Evolutionary conservation across 1,140 invertebrate genomes (phyloP).

Genomic region (Zaprionus africanus): DNA sequence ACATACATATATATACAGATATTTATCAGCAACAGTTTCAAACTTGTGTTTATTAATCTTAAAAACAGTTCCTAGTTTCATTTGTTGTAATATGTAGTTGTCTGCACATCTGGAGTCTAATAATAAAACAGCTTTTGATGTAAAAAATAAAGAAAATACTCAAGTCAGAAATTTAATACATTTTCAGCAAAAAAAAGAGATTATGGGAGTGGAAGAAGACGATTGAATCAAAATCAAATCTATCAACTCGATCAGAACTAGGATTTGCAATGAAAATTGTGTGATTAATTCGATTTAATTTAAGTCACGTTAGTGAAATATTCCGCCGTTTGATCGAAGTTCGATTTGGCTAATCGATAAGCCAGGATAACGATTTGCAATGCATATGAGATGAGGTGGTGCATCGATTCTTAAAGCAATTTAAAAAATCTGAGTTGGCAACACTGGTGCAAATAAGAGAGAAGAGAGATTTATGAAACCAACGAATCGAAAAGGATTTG

Average conservation of each 20-base stretch:
- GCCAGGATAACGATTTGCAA: no score
- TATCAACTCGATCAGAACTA: no score
- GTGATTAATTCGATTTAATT: no score
- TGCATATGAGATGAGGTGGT: no score
- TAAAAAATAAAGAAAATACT: neutral
- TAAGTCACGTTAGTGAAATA: no score
- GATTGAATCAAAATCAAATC: no score
- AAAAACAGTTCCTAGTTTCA: neutral
- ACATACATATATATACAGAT: neutral
- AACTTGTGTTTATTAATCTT: neutral
- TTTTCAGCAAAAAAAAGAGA: neutral
- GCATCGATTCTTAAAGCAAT: no score
- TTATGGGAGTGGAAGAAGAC: no score
- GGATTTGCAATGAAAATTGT: no score
- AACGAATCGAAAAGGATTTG: neutral
- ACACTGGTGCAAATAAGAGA: neutral
- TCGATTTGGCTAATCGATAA: no score
- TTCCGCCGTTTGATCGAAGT: no score
- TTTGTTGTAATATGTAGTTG: neutral
- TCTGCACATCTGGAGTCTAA: neutral
- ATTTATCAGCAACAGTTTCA: neutral
- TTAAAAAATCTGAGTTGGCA: neutral
- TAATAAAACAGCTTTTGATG: neutral
- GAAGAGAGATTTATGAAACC: neutral
- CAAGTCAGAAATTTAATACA: neutral